These are phyloP conservation scores for Heliconius nattereri DNA, from an alignment of 1,140 invertebrate genomes.

Conservation along the genomic window DNA sequence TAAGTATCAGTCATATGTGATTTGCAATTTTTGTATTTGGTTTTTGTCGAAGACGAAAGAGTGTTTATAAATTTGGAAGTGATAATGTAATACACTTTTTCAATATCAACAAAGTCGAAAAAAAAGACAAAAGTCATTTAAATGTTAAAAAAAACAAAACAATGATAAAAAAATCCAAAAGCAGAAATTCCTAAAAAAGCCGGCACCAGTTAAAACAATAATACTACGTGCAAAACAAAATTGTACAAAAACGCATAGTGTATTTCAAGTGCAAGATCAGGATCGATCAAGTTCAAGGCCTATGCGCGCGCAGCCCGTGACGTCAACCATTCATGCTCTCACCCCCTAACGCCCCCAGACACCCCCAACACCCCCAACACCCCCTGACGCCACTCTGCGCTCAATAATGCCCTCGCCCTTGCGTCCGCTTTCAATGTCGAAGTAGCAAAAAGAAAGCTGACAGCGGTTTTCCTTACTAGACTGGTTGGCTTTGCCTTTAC, in stretches of 20 bases:
- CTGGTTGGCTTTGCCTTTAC: no score
- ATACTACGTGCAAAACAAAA: constrained; percentile 24
- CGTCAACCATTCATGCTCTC: constrained; percentile 49
- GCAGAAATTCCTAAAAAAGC: neutral
- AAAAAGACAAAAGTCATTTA: neutral
- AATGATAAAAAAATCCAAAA: no score
- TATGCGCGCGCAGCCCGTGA: constrained; percentile 47
- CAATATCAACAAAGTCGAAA: neutral
- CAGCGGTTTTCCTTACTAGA: neutral
- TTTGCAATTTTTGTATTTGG: neutral
- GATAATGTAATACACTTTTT: no score
- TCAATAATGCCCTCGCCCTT: constrained; percentile 30
- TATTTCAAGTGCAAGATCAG: constrained; percentile 49
- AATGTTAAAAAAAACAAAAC: neutral
- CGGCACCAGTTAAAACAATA: neutral
- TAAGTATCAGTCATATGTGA: neutral
- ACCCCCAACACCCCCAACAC: constrained; percentile 14
- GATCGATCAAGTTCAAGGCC: constrained; percentile 74
- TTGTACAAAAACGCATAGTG: constrained; percentile 21
- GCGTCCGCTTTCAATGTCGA: constrained; percentile 29
- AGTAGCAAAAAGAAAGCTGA: neutral
- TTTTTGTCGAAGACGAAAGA: no score
- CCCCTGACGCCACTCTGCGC: constrained; percentile 15
- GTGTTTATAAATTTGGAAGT: no score
- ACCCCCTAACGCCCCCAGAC: constrained; percentile 17